Percentiles rank a stretch among this genome's conserved stretches.
Conservation (phyloP, 2,888 invertebrate genomes). For the Volucella bombylans region DNA sequence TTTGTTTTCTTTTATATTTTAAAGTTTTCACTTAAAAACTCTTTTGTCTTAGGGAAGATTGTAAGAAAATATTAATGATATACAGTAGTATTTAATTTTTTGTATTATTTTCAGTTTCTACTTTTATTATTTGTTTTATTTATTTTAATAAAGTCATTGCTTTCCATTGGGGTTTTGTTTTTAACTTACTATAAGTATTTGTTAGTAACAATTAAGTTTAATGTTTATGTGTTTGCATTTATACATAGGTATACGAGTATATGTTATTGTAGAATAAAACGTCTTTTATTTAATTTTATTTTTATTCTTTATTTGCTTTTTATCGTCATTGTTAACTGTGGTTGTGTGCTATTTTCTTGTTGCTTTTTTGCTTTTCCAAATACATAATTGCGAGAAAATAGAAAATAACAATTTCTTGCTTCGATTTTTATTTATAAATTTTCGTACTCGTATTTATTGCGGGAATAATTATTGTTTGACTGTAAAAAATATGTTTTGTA, state of each 20-base stretch:
- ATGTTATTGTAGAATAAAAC: slow-evolving; percentile 30
- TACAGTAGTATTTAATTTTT: slow-evolving; percentile 44
- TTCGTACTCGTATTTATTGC: neutral
- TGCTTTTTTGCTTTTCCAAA: slow-evolving; percentile 18
- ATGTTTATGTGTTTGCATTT: slow-evolving; percentile 37
- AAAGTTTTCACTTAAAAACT: too few relatives aligned
- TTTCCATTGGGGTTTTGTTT: slow-evolving; percentile 49
- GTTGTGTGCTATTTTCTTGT: slow-evolving; percentile 35
- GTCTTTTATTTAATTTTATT: slow-evolving; percentile 28
- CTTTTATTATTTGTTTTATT: slow-evolving; percentile 39
- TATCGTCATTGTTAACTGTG: slow-evolving; percentile 67
- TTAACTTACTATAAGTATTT: slow-evolving; percentile 17
- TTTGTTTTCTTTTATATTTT: slow-evolving; percentile 1
- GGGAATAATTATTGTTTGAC: slow-evolving; percentile 22
- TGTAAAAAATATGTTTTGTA: slow-evolving; percentile 29
- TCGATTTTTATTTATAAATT: too few relatives aligned
- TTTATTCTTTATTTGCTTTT: slow-evolving; percentile 15
- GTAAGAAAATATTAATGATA: slow-evolving; percentile 60
- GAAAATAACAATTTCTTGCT: slow-evolving; percentile 2
- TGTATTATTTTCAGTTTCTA: slow-evolving; percentile 1
- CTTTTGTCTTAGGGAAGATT: slow-evolving; percentile 31
- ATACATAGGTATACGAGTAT: slow-evolving; percentile 8
- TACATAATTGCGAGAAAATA: slow-evolving; percentile 53
- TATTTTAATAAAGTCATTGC: slow-evolving; percentile 64
- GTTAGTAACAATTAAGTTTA: slow-evolving; percentile 23